These are phyloP conservation scores for Metalampra italica DNA, from an alignment of 2,888 invertebrate genomes.

Conservation along the genomic window DNA sequence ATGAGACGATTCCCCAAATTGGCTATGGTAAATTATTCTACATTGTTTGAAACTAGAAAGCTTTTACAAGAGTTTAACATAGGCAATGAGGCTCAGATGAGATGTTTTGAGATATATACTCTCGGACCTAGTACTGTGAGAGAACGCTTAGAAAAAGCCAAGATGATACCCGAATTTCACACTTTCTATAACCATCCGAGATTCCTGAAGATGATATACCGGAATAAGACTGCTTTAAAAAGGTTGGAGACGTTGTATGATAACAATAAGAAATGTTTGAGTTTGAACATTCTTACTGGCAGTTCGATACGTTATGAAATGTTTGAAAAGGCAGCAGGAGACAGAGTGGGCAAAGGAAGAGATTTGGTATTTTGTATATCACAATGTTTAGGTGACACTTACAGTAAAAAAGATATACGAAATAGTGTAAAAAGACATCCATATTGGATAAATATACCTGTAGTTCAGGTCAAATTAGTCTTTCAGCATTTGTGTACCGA, in stretches of 20 bases:
- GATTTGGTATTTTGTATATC: conserved; percentile 61
- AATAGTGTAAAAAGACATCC: conserved; percentile 57
- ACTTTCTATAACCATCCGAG: conserved; percentile 59
- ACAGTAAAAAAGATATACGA: conserved; percentile 37
- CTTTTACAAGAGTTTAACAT: conserved; percentile 56
- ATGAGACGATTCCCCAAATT: conserved; percentile 63
- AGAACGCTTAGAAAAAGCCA: conserved; percentile 54
- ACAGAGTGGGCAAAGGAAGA: conserved; percentile 63
- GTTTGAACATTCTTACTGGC: conserved; percentile 65
- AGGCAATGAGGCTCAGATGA: conserved; percentile 59
- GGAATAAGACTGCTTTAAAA: conserved; percentile 55
- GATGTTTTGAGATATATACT: conserved; percentile 66
- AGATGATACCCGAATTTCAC: conserved; percentile 55
- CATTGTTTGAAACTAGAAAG: conserved; percentile 47
- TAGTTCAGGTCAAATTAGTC: conserved; percentile 58
- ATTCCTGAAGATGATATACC: conserved; percentile 66
- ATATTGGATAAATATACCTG: conserved; percentile 66
- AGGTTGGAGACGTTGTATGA: conserved; percentile 49
- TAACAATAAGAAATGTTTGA: conserved; percentile 64
- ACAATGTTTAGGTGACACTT: conserved; percentile 44
- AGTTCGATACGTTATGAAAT: conserved; percentile 53
- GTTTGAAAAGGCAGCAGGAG: conserved; percentile 66
- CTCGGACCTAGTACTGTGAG: conserved; percentile 54
- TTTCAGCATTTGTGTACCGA: conserved; percentile 44
- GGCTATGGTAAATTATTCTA: conserved; percentile 47